Evolutionary conservation across 2,797 vertebrate genomes (phyloP), one percentile per base, ranked within the genome.

Genomic region (Gephyroberyx darwinii): DNA sequence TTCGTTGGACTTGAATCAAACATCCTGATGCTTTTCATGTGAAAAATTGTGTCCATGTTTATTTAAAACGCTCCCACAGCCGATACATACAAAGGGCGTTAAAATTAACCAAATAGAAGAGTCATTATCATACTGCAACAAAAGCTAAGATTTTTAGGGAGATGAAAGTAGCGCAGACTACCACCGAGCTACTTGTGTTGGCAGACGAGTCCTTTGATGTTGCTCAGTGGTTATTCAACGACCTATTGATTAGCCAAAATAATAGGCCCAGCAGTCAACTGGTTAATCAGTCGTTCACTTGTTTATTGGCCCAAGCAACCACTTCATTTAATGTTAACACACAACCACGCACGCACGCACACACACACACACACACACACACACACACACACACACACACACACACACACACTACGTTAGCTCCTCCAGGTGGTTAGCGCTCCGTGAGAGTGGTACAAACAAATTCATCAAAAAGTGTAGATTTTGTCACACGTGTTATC

Each of bases 161-260:
- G 86, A 91, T 87, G 73, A 84, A 88, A 92, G 86, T 78, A 78
- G 56, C 68, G 74, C 68, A 84, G 78, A 85, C 87, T 75, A 83
- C 89, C 81, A 83, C 63, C 82, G 59, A 84, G 85, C 83, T 13
- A 66, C 82, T 80, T 88, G 82, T 87, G 85, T 90, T 89, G 85
- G 82, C 68, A 83, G 58, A 60, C 83, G 66, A 50, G 45, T 63
- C 75, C 88, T 91, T 90, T 92, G 89, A 90, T 89, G 85, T 86
- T 33, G 62, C 77, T 89, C 84, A 90, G 92, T 86, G 77, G 84
- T 82, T 88, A 91, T 91, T 91, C 88, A 90, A 86, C 81, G 71
- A 83, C 86, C 86, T 87, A 91, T 91, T 92, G 90, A 92, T 92
- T 89, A 92, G 86, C 84, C 70, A 82, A 92, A 90, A 90, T 84